These are phyloP conservation scores for Drosophila borborema DNA, from an alignment of 2,888 invertebrate genomes.

Conservation along the genomic window DNA sequence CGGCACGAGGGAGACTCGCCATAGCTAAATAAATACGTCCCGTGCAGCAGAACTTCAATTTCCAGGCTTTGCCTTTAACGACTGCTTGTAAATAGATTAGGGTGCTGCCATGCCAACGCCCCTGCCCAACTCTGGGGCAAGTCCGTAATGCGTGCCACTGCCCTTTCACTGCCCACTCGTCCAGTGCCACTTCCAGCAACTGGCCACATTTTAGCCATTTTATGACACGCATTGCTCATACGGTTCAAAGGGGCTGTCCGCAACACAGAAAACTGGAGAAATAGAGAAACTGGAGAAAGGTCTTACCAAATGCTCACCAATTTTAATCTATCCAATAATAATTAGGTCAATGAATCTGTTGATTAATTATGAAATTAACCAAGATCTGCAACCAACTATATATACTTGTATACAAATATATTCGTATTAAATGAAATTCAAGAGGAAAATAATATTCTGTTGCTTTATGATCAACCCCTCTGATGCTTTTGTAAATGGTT, in stretches of 20 bases:
- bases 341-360: neutral
- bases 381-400: neutral
- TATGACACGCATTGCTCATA: conserved; percentile 59
- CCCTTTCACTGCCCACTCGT: conserved; percentile 23
- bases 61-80: conserved; percentile 43
- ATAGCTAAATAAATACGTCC: conserved; percentile 59
- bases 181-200: conserved; percentile 42
- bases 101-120: conserved; percentile 68
- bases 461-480: neutral
- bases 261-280: neutral
- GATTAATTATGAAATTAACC: neutral
- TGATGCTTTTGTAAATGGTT: neutral
- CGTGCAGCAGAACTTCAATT: conserved; percentile 38
- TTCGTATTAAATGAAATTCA: neutral
- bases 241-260: conserved; percentile 24
- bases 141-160: conserved; percentile 36
- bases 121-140: conserved; percentile 17
- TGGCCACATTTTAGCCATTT: conserved; percentile 65
- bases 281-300: conserved; percentile 2
- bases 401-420: neutral
- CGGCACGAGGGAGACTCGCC: conserved; percentile 32
- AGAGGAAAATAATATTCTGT: too few species aligned
- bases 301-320: neutral
- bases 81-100: conserved; percentile 70
- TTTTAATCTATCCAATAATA: too few species aligned